These are phyloP conservation scores for Drosophila neonasuta DNA, from an alignment of 2,888 invertebrate species.

Conservation along the genomic window DNA sequence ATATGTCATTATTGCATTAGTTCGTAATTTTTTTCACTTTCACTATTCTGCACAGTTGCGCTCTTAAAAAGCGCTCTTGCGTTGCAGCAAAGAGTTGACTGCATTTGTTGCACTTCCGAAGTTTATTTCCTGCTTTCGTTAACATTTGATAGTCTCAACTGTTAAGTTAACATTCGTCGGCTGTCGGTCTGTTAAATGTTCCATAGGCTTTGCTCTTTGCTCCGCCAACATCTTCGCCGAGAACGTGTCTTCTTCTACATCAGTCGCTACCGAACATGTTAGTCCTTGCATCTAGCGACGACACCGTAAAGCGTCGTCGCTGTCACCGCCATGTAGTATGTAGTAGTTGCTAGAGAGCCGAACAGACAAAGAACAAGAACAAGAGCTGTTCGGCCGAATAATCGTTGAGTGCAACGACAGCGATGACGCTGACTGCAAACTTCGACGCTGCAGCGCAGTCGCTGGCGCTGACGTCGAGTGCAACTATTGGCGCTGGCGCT, in stretches of 20 bases:
- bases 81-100: slow-evolving; percentile 26
- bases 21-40: slow-evolving; percentile 12
- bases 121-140: slow-evolving; percentile 45
- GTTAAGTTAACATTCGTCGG: slow-evolving; percentile 27
- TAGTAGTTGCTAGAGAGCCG: slow-evolving; percentile 33
- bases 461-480: slow-evolving; percentile 66
- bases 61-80: slow-evolving; percentile 39
- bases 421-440: slow-evolving; percentile 57
- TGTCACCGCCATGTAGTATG: neutral
- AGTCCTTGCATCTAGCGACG: slow-evolving; percentile 26
- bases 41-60: slow-evolving; percentile 10
- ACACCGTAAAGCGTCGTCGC: neutral
- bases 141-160: slow-evolving; percentile 25
- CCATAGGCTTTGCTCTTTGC: slow-evolving; percentile 17
- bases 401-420: slow-evolving; percentile 65
- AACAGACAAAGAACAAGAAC: slow-evolving; percentile 45
- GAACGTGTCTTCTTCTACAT: slow-evolving; percentile 11
- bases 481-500: slow-evolving; percentile 67
- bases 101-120: slow-evolving; percentile 50
- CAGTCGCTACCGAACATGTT: slow-evolving; percentile 14
- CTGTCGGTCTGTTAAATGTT: slow-evolving; percentile 3
- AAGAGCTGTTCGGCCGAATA: slow-evolving; percentile 24
- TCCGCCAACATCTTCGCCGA: slow-evolving; percentile 39
- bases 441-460: slow-evolving; percentile 49
- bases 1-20: slow-evolving; percentile 6